Evolutionary conservation across 2,888 invertebrate species (phyloP).

Genomic region (Cantharis flavilabris): DNA sequence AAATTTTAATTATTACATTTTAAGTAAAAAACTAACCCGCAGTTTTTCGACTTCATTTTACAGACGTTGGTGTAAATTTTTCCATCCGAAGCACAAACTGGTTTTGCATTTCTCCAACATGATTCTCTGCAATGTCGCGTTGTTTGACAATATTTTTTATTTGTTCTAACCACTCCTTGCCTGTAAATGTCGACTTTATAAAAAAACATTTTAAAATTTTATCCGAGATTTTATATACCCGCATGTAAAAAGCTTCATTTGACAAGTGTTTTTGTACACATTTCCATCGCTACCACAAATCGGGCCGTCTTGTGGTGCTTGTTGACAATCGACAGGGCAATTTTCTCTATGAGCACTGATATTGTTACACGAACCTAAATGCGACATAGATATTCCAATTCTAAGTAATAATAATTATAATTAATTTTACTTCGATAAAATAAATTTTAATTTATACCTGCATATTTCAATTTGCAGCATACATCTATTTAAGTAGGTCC

Average conservation of each 20-base stretch:
- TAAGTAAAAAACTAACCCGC: conserved; percentile 66
- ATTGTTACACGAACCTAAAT: conserved; percentile 68
- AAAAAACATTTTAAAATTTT: not conserved
- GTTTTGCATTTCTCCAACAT: conserved; percentile 87
- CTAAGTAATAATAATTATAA: conserved; percentile 44
- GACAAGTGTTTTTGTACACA: conserved; percentile 91
- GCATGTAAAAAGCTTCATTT: conserved; percentile 90
- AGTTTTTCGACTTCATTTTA: conserved; percentile 90
- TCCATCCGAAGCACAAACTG: conserved; percentile 89
- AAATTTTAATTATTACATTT: conserved; percentile 17
- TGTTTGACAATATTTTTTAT: conserved; percentile 89
- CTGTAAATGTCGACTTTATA: conserved; percentile 52
- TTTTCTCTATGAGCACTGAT: conserved; percentile 84
- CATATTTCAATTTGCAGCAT: conserved; percentile 77
- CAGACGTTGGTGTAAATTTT: conserved; percentile 88
- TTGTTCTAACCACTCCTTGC: conserved; percentile 84
- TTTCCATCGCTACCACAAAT: conserved; percentile 92
- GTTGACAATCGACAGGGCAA: conserved; percentile 86
- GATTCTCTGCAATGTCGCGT: conserved; percentile 89
- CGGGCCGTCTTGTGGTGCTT: conserved; percentile 85
- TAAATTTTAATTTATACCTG: conserved; percentile 57
- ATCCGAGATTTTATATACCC: conserved; percentile 60
- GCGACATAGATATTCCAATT: conserved; percentile 65
- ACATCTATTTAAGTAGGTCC: conserved; percentile 84
- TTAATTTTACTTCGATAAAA: not conserved